Evolutionary conservation across 2,113 vertebrate genomes (phyloP).

Genomic region (Rhineura floridana): DNA sequence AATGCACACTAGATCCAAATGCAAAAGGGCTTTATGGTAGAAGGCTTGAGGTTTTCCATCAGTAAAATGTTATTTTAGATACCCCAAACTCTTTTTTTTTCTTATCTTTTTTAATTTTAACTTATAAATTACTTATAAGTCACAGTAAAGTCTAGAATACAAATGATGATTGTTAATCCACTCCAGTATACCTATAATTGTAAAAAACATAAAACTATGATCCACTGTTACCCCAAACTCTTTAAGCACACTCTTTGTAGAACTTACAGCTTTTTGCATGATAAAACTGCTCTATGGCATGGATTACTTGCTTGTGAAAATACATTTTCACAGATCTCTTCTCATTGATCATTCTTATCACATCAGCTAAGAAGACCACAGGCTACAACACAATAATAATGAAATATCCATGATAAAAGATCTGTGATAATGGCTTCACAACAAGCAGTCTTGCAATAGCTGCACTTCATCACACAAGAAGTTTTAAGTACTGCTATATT

Average conservation of each 20-base stretch:
- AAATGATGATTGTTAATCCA: no score
- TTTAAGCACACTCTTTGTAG: background rate
- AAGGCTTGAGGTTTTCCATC: background rate
- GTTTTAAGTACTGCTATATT: background rate
- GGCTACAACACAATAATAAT: constrained; percentile 4
- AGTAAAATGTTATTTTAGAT: background rate
- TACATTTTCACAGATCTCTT: background rate
- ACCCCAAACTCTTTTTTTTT: no score
- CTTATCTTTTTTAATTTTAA: no score
- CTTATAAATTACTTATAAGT: no score
- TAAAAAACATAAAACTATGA: no score
- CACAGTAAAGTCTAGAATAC: no score
- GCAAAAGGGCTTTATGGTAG: background rate
- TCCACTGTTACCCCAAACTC: background rate
- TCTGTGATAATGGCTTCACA: constrained; percentile 13
- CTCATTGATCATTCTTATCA: constrained; percentile 26
- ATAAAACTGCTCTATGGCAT: background rate
- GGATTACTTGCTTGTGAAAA: background rate
- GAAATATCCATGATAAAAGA: constrained; percentile 22
- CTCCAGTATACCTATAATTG: no score
- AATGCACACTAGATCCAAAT: background rate
- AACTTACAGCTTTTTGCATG: background rate
- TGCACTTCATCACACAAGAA: background rate
- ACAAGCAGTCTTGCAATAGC: background rate
- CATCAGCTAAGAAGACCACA: background rate